Conservation (phyloP, 2,888 invertebrate genomes). For the Rhogogaster chlorosoma region DNA sequence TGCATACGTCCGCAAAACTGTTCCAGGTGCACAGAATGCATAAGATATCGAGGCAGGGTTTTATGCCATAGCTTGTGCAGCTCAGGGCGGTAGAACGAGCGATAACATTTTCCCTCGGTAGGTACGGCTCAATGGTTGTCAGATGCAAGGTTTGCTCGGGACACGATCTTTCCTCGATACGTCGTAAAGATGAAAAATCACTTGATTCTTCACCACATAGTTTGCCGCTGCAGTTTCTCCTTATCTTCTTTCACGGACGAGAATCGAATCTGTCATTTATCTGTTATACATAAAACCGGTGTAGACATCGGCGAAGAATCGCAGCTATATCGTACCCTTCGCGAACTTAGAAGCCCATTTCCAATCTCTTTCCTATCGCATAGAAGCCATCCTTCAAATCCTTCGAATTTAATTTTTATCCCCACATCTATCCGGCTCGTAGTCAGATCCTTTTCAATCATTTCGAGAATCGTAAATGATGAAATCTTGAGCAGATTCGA, state of each 20-base stretch:
- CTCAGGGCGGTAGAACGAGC: neutral
- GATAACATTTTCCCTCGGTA: conserved; percentile 2
- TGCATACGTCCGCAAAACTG: conserved; percentile 8
- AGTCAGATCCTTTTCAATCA: too few species aligned
- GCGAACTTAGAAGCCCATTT: too few species aligned
- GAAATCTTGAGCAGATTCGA: too few species aligned
- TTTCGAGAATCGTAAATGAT: too few species aligned
- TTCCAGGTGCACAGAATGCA: conserved; percentile 26
- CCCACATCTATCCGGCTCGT: too few species aligned
- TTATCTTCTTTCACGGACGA: neutral
- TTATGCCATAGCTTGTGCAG: neutral
- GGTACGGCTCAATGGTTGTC: conserved; percentile 15
- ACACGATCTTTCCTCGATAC: neutral
- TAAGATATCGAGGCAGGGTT: conserved; percentile 26
- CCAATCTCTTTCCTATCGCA: too few species aligned
- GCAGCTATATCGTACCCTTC: too few species aligned
- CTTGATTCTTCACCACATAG: neutral
- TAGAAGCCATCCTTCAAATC: too few species aligned
- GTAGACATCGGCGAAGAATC: too few species aligned
- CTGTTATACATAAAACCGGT: neutral
- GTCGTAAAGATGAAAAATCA: conserved; percentile 30
- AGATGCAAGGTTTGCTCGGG: neutral
- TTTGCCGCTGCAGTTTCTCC: neutral
- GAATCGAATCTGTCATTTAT: neutral
- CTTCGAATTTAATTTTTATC: too few species aligned